phyloP scores from a whole-genome alignment of 2,113 vertebrate species.

The Passer montanus region DNA sequence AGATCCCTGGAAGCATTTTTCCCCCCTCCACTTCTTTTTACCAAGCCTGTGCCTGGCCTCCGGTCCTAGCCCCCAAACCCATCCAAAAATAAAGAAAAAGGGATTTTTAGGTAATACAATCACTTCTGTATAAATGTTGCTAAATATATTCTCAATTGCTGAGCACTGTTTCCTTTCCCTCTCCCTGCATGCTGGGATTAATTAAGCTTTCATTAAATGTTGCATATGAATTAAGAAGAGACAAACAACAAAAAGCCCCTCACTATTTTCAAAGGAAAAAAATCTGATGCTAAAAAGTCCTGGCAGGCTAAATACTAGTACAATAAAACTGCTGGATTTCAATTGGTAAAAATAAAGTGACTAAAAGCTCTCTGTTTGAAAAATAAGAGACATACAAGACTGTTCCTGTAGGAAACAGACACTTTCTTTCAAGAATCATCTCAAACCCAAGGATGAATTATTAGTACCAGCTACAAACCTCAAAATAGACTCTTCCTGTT shows the following conservation, averaged over 20 bases:
- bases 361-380: background rate
- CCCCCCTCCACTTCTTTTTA: background rate
- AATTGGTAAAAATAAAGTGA: background rate
- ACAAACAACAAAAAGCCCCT: background rate
- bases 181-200: background rate
- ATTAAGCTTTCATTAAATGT: constrained; percentile 33
- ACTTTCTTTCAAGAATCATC: background rate
- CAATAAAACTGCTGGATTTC: background rate
- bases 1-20: background rate
- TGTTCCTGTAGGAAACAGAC: background rate
- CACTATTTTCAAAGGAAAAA: constrained; percentile 25
- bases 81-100: background rate
- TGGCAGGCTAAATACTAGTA: background rate
- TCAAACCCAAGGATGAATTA: constrained; percentile 26
- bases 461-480: constrained; percentile 2
- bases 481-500: constrained; percentile 36
- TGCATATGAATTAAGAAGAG: constrained; percentile 11
- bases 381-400: background rate
- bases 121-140: background rate
- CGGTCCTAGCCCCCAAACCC: background rate
- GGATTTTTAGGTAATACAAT: background rate
- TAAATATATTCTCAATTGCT: background rate
- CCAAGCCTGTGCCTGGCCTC: background rate
- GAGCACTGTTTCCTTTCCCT: background rate
- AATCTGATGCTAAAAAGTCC: background rate